Conservation (phyloP, 2,113 vertebrate genomes). For the Melanerpes formicivorus region DNA sequence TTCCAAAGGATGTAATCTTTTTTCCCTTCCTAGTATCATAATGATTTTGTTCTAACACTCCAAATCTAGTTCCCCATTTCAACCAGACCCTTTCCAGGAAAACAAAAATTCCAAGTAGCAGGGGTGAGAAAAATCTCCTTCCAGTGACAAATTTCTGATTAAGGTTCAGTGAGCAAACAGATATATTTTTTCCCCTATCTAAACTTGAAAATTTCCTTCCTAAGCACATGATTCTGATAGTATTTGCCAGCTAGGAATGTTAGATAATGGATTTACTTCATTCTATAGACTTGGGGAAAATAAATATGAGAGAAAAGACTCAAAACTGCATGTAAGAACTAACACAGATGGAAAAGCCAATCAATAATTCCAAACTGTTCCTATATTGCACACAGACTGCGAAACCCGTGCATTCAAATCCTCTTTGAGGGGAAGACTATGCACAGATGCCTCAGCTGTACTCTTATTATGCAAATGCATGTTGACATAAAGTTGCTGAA, state of each 20-base stretch:
- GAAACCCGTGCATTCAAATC: not conserved
- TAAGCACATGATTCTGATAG: not conserved
- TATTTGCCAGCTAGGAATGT: not conserved
- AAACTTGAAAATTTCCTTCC: not conserved
- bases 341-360: not conserved
- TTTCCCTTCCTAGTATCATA: not conserved
- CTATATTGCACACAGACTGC: not conserved
- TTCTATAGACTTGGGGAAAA: not conserved
- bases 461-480: conserved; percentile 30
- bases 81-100: not conserved
- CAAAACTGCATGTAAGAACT: not conserved
- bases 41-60: not conserved
- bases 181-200: not conserved
- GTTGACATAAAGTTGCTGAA: conserved; percentile 13
- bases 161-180: not conserved
- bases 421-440: not conserved
- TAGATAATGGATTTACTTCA: not conserved
- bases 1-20: not conserved
- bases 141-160: not conserved
- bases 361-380: not conserved
- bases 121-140: not conserved
- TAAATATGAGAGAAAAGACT: not conserved
- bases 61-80: not conserved
- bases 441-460: conserved; percentile 25
- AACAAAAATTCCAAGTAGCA: not conserved